Percentiles rank a stretch among this genome's conserved stretches.
These are phyloP conservation scores for Coelopa pilipes DNA, from an alignment of 2,888 invertebrate species.

Conservation along the genomic window DNA sequence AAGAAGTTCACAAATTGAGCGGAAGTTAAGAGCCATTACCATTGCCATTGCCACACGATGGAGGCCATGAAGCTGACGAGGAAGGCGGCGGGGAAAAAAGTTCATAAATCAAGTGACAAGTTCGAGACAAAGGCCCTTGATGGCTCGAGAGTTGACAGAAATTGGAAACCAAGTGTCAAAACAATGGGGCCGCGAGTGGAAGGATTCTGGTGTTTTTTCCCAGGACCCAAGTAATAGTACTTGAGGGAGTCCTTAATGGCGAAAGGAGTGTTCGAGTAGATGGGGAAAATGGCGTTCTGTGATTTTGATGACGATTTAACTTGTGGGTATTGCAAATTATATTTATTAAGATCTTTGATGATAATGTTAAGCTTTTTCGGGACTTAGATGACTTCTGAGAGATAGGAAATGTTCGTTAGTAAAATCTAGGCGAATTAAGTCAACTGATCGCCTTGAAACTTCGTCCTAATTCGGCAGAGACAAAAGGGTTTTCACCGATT, in stretches of 20 bases:
- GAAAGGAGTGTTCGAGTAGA: no score
- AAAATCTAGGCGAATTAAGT: no score
- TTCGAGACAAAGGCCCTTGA: slow-evolving; percentile 1
- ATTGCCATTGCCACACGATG: neutral
- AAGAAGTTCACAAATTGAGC: slow-evolving; percentile 13
- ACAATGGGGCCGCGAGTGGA: neutral
- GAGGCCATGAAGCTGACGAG: neutral
- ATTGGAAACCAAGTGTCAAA: slow-evolving; percentile 15
- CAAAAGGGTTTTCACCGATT: no score
- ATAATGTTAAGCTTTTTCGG: neutral
- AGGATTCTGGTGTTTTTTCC: neutral
- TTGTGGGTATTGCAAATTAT: no score
- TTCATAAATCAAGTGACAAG: slow-evolving; percentile 16
- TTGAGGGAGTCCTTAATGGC: no score
- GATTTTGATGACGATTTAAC: no score
- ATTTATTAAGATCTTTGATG: neutral
- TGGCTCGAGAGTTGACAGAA: slow-evolving; percentile 11
- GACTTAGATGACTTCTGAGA: no score
- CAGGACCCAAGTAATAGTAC: no score
- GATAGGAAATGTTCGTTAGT: no score
- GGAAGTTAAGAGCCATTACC: slow-evolving; percentile 29
- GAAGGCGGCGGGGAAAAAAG: neutral
- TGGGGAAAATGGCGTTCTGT: no score
- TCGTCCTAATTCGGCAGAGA: no score
- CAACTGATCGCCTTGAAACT: no score